phyloP scores from a whole-genome alignment of 2,113 vertebrate genomes.

The Indicator maculatus region DNA sequence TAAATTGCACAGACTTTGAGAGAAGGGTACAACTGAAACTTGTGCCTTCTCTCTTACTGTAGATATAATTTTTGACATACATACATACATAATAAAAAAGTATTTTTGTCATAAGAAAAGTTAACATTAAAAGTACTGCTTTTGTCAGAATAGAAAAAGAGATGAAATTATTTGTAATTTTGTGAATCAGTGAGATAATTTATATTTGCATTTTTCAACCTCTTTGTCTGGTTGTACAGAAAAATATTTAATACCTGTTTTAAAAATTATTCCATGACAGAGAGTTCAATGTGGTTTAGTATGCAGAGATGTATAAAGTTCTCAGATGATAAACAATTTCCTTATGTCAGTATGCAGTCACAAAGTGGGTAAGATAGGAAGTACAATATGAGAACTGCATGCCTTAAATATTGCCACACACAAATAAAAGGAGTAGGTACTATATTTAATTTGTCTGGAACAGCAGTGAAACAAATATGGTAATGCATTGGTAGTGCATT shows the following conservation, averaged over 20 bases:
- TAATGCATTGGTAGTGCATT: background rate
- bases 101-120: background rate
- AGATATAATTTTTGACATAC: background rate
- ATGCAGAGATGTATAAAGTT: background rate
- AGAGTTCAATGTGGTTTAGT: background rate
- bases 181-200: background rate
- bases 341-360: background rate
- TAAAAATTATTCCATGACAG: background rate
- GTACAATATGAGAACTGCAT: background rate
- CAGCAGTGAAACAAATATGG: background rate
- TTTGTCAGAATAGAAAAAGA: background rate
- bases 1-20: background rate
- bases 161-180: background rate
- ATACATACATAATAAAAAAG: background rate
- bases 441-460: background rate
- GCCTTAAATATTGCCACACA: background rate
- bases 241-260: background rate
- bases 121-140: background rate
- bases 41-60: background rate
- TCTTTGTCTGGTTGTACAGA: background rate
- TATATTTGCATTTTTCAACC: background rate
- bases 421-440: background rate
- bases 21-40: background rate
- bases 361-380: background rate
- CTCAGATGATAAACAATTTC: background rate